Percentiles rank a stretch among this genome's conserved stretches.
These are phyloP conservation scores for Glareola pratincola DNA, from an alignment of 2,113 vertebrate species.

Conservation along the genomic window DNA sequence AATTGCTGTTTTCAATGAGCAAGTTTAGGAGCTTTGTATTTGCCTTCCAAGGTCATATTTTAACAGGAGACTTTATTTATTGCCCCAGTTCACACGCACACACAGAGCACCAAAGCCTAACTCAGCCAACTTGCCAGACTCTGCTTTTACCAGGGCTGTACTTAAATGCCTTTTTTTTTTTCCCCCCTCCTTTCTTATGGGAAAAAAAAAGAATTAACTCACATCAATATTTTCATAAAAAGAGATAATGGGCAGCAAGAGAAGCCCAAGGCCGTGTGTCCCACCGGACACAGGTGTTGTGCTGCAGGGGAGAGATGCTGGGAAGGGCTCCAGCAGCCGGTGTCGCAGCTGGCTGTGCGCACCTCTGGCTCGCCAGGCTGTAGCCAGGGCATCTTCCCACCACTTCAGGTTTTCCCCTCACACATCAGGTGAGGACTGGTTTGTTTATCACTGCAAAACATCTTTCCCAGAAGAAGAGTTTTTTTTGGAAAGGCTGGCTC, in stretches of 20 bases:
- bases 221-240: background rate
- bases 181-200: background rate
- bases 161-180: background rate
- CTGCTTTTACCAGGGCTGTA: background rate
- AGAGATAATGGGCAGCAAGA: background rate
- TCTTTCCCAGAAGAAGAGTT: background rate
- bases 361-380: background rate
- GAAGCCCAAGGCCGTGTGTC: background rate
- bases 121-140: background rate
- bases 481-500: background rate
- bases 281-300: fast-evolving
- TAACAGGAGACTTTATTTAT: background rate
- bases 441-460: background rate
- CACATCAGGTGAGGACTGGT: fast-evolving
- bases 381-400: no score
- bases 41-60: background rate
- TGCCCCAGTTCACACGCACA: background rate
- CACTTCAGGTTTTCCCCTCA: background rate
- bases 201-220: background rate
- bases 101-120: background rate
- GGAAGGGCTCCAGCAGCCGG: background rate
- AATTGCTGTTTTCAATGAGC: background rate
- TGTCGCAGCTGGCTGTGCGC: background rate
- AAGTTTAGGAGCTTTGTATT: background rate
- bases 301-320: fast-evolving